Conservation (phyloP, 2,888 invertebrate genomes). For the Tipula confusa region DNA sequence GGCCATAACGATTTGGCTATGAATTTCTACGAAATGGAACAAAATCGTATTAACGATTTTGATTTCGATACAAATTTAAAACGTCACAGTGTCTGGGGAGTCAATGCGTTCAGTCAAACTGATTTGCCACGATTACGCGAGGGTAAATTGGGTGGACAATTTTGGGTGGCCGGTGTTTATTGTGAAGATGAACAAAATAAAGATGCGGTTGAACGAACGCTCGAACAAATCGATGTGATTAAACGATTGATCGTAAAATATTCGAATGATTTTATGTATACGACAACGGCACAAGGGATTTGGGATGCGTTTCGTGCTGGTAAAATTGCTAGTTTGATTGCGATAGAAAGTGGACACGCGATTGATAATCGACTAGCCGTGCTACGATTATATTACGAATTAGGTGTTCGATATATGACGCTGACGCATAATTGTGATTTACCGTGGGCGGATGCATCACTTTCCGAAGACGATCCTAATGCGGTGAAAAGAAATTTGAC, state of each 20-base stretch:
- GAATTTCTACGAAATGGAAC: conserved; percentile 46
- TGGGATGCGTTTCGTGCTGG: conserved; percentile 49
- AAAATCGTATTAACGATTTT: conserved; percentile 48
- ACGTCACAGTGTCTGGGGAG: conserved; percentile 48
- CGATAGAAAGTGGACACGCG: conserved; percentile 59
- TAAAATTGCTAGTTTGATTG: conserved; percentile 57
- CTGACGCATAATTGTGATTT: conserved; percentile 60
- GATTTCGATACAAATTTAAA: conserved; percentile 47
- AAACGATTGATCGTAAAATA: conserved; percentile 52
- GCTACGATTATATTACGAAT: conserved; percentile 55
- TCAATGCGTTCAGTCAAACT: conserved; percentile 47
- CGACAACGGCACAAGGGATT: conserved; percentile 48
- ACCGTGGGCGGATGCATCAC: conserved; percentile 51
- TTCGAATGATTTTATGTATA: conserved; percentile 47
- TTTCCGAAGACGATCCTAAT: conserved; percentile 30
- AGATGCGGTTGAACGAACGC: conserved; percentile 54
- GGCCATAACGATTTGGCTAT: conserved; percentile 52
- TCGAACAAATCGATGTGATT: conserved; percentile 61
- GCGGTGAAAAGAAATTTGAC: conserved; percentile 32
- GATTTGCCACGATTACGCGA: conserved; percentile 52
- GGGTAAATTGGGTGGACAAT: conserved; percentile 58
- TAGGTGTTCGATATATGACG: conserved; percentile 60
- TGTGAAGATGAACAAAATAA: conserved; percentile 53
- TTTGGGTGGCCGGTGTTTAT: conserved; percentile 57
- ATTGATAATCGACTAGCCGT: conserved; percentile 56